A percentile compares a stretch with the other conserved stretches of the same genome.
Evolutionary conservation across 2,797 vertebrate species (phyloP).

Genomic region (Cetoscarus ocellatus): DNA sequence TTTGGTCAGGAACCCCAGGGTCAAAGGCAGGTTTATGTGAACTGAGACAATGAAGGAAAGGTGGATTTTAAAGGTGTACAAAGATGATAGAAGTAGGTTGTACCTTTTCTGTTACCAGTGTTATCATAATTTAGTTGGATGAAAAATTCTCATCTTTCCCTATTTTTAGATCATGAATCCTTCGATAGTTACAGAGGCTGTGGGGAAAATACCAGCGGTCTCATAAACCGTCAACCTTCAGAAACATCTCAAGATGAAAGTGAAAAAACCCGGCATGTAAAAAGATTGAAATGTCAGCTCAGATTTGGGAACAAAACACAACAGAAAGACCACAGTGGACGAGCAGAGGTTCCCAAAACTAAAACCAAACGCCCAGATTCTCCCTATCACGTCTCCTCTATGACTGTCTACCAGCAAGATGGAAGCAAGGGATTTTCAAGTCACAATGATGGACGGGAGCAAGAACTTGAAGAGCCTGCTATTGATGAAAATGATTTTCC

Average conservation of each 20-base stretch:
- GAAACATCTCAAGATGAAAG: conserved; percentile 55
- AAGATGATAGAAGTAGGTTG: background rate
- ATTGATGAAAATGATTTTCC: conserved; percentile 42
- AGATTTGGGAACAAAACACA: conserved; percentile 62
- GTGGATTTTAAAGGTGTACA: background rate
- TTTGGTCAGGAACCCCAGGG: background rate
- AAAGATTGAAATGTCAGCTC: conserved; percentile 36
- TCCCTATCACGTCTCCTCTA: conserved; percentile 78
- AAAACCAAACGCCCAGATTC: conserved; percentile 66
- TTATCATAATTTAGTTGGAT: background rate
- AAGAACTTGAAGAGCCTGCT: conserved; percentile 34
- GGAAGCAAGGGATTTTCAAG: conserved; percentile 53
- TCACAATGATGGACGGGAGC: conserved; percentile 35
- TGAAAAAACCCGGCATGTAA: conserved; percentile 28
- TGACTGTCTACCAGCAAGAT: conserved; percentile 72
- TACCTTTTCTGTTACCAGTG: background rate
- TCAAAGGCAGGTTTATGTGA: background rate
- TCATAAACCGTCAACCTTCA: conserved; percentile 46
- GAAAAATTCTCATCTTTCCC: background rate
- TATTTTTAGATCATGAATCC: conserved; percentile 50
- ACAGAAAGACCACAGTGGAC: conserved; percentile 50
- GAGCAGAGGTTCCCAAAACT: conserved; percentile 49
- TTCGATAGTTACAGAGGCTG: conserved; percentile 19
- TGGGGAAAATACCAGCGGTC: conserved; percentile 36
- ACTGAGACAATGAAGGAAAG: background rate